Conservation (phyloP, 2,797 vertebrate genomes). For the Sternarchorhynchus goeldii region DNA sequence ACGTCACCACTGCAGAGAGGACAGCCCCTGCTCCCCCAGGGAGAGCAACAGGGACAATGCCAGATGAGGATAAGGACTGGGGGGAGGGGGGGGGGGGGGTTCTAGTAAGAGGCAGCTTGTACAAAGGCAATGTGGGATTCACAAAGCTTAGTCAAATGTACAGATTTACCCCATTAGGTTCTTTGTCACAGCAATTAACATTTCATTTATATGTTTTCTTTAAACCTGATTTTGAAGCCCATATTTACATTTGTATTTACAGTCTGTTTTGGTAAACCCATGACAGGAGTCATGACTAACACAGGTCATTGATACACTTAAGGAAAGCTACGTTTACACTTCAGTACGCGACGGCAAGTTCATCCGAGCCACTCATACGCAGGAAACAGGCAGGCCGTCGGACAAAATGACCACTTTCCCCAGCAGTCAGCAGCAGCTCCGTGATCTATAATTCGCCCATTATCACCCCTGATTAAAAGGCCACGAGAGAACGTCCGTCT, state of each 20-base stretch:
- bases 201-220: too few species aligned
- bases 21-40: slow-evolving; percentile 56
- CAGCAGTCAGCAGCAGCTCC: slow-evolving; percentile 33
- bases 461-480: slow-evolving; percentile 42
- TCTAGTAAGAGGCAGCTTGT: too few species aligned
- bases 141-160: too few species aligned
- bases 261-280: too few species aligned
- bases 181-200: too few species aligned
- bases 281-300: too few species aligned
- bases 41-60: slow-evolving; percentile 42
- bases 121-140: too few species aligned
- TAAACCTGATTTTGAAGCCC: too few species aligned
- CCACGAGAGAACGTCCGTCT: slow-evolving; percentile 31
- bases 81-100: slow-evolving; percentile 17
- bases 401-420: slow-evolving; percentile 11
- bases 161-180: too few species aligned
- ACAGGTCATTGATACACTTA: too few species aligned
- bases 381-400: slow-evolving; percentile 22
- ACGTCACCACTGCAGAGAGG: slow-evolving; percentile 24
- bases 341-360: neutral
- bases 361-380: slow-evolving; percentile 11
- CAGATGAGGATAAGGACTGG: slow-evolving; percentile 16
- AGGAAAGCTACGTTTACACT: neutral
- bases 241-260: too few species aligned
- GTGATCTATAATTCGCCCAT: slow-evolving; percentile 27